Conservation (phyloP, 2,113 vertebrate species). For the Condylura cristata region DNA sequence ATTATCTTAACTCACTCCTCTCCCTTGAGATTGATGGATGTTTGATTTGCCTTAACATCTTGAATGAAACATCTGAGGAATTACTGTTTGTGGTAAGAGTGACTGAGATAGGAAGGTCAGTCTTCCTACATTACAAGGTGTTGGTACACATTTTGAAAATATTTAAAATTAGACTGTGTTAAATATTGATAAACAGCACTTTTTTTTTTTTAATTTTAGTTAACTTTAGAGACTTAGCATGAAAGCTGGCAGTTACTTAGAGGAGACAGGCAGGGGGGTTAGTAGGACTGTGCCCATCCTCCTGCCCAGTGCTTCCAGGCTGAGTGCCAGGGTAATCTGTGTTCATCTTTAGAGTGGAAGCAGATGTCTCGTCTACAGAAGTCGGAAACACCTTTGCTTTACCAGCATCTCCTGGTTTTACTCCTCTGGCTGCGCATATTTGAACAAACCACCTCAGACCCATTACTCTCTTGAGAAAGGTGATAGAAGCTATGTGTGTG, state of each 20-base stretch:
- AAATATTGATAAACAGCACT: neutral
- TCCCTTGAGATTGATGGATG: neutral
- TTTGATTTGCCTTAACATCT: constrained; percentile 9
- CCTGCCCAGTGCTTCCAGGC: neutral
- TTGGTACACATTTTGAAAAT: neutral
- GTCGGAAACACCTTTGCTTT: neutral
- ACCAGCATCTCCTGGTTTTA: neutral
- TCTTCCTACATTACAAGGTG: neutral
- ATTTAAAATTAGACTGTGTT: neutral
- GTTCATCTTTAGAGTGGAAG: neutral
- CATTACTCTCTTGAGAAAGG: neutral
- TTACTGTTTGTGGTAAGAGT: neutral
- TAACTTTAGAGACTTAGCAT: constrained; percentile 1
- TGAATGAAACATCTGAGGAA: neutral
- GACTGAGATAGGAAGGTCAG: neutral
- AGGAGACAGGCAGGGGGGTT: neutral
- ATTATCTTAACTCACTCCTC: neutral
- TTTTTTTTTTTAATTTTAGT: neutral
- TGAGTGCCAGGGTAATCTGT: neutral
- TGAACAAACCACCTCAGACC: neutral
- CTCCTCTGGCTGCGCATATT: neutral
- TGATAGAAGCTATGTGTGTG: neutral
- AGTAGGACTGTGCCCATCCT: neutral
- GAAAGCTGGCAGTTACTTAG: neutral
- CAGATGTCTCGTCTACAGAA: neutral